Conservation (phyloP, 2,888 invertebrate genomes). For the Timema cristinae region DNA sequence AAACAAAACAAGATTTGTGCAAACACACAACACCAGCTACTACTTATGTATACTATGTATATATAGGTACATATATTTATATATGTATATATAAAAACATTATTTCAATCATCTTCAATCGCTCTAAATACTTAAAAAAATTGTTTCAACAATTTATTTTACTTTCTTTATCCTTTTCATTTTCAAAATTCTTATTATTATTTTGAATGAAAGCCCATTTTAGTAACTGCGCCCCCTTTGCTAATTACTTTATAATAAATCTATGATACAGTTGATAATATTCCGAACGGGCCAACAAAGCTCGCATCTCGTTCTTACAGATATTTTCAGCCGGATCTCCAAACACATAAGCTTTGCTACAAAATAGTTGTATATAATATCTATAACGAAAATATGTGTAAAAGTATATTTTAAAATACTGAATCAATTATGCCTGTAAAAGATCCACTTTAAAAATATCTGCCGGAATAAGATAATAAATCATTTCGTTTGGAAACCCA, state of each 20-base stretch:
- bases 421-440: constrained; percentile 13
- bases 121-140: constrained; percentile 23
- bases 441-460: neutral
- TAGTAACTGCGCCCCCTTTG: constrained; percentile 21
- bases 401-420: constrained; percentile 13
- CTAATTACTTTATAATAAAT: constrained; percentile 5
- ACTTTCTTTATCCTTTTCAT: neutral
- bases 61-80: constrained; percentile 24
- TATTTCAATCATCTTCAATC: constrained; percentile 20
- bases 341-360: constrained; percentile 6
- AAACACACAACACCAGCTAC: constrained; percentile 28
- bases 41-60: constrained; percentile 21
- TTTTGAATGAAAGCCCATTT: constrained; percentile 30
- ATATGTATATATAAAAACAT: constrained; percentile 26
- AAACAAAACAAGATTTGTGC: constrained; percentile 28
- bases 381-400: constrained; percentile 14
- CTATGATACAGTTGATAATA: neutral
- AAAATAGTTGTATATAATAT: constrained; percentile 10
- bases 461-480: neutral
- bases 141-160: constrained; percentile 11
- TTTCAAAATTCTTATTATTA: constrained; percentile 18
- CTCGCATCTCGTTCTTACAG: constrained; percentile 6
- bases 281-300: neutral
- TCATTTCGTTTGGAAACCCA: neutral
- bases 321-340: neutral